Evolutionary conservation across 2,797 vertebrate genomes (phyloP).

Genomic region (Thripadectes ignobilis): DNA sequence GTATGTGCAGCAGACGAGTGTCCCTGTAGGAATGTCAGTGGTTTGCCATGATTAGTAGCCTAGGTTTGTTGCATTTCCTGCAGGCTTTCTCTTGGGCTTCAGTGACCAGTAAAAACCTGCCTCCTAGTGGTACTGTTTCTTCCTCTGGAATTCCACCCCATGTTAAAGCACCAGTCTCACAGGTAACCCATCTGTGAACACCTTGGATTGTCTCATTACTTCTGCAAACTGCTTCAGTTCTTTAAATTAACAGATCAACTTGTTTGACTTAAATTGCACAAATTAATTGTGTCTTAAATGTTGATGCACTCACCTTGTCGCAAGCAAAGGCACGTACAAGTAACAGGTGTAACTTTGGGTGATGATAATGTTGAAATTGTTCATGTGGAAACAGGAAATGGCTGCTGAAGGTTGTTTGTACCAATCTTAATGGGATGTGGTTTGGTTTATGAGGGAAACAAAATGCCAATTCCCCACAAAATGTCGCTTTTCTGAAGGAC

Average conservation of each 20-base stretch:
- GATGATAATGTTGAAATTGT: background rate
- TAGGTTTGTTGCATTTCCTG: slow-evolving; percentile 82
- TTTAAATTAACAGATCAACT: slow-evolving; percentile 66
- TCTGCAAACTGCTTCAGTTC: slow-evolving; percentile 78
- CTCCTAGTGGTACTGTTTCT: slow-evolving; percentile 92
- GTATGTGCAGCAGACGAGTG: slow-evolving; percentile 68
- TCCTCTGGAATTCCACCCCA: slow-evolving; percentile 96
- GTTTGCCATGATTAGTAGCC: slow-evolving; percentile 79
- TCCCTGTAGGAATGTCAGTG: slow-evolving; percentile 79
- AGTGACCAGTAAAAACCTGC: slow-evolving; percentile 99
- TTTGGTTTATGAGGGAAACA: background rate
- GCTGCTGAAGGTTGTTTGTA: background rate
- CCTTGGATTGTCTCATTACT: slow-evolving; percentile 80
- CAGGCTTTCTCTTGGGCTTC: slow-evolving; percentile 99
- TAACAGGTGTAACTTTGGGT: slow-evolving; percentile 61
- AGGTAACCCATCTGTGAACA: slow-evolving; percentile 90
- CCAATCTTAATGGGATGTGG: background rate
- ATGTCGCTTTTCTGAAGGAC: background rate
- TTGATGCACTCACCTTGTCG: slow-evolving; percentile 62
- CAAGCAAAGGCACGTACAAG: slow-evolving; percentile 27
- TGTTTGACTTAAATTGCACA: slow-evolving; percentile 71
- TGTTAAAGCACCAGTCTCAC: slow-evolving; percentile 95
- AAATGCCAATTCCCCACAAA: background rate
- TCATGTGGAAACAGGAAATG: background rate
- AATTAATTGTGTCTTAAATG: slow-evolving; percentile 65